These are phyloP conservation scores for Budorcas taxicolor DNA, from an alignment of 2,113 vertebrate genomes.

Conservation along the genomic window DNA sequence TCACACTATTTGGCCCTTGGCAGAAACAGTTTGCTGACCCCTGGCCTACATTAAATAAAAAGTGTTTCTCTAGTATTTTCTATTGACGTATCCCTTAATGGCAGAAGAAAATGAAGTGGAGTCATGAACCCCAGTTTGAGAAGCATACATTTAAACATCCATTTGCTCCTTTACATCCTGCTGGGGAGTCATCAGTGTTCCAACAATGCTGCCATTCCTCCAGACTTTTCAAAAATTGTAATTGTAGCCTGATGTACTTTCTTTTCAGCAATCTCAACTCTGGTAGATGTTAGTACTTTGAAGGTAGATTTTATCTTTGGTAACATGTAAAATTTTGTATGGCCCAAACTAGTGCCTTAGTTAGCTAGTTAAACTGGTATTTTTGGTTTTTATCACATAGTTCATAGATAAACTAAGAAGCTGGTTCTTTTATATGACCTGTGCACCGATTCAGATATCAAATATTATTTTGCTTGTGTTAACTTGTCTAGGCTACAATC, in stretches of 20 bases:
- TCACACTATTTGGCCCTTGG: not conserved
- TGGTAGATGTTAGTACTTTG: not conserved
- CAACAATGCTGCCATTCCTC: not conserved
- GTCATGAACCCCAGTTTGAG: not conserved
- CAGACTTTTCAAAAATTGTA: not conserved
- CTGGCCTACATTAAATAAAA: slow-evolving; percentile 6
- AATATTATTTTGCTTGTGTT: not conserved
- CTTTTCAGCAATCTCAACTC: not conserved
- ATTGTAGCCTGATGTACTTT: not conserved
- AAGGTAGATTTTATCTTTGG: not conserved
- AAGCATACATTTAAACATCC: not conserved
- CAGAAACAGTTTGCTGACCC: not conserved
- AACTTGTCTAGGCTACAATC: not conserved
- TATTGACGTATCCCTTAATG: not conserved
- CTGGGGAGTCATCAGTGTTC: not conserved
- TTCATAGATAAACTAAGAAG: not conserved
- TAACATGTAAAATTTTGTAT: not conserved
- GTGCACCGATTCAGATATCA: not conserved
- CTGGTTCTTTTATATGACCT: not conserved
- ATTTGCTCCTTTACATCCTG: not conserved
- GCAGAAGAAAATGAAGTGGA: not conserved
- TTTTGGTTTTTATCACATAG: not conserved
- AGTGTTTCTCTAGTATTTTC: not conserved
- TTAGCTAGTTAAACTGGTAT: not conserved
- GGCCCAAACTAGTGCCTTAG: not conserved